phyloP scores from a whole-genome alignment of 2,113 vertebrate species.

The Brachypodius melanocephalos region DNA sequence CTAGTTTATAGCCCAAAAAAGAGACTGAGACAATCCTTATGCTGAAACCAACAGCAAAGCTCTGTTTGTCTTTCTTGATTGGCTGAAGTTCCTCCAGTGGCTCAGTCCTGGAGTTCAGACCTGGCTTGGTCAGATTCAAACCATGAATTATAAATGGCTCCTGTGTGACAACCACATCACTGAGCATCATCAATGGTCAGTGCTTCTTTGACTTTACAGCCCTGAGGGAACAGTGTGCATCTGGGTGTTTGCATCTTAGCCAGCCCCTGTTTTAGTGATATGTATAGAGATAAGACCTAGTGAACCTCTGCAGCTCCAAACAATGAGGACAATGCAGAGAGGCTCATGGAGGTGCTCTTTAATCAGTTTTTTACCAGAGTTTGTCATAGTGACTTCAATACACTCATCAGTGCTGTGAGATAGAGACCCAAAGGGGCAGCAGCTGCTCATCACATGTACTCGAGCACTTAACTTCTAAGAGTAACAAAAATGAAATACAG shows the following conservation, averaged over 20 bases:
- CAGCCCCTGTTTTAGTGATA: not conserved
- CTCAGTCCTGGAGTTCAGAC: not conserved
- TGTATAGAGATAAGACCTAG: not conserved
- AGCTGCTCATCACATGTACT: not conserved
- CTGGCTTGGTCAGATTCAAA: not conserved
- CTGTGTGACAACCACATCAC: fast-evolving
- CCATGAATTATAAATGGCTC: not conserved
- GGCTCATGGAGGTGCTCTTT: not conserved
- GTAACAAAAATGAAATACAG: not conserved
- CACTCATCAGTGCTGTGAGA: not conserved
- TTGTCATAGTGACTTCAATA: not conserved
- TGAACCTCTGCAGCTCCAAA: not conserved
- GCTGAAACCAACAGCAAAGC: not conserved
- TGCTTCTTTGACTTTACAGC: not conserved
- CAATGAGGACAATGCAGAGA: not conserved
- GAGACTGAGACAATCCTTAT: not conserved
- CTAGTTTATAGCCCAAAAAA: not conserved
- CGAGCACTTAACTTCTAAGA: not conserved
- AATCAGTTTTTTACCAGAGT: not conserved
- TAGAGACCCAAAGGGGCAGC: not conserved
- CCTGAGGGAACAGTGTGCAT: not conserved
- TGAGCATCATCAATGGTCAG: too few relatives aligned
- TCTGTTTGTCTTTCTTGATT: not conserved
- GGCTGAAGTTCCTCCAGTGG: not conserved
- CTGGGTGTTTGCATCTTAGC: not conserved